Evolutionary conservation across 2,888 invertebrate species (phyloP), one percentile per base, ranked within the genome.

Genomic region (Gandaritis pyraliata): DNA sequence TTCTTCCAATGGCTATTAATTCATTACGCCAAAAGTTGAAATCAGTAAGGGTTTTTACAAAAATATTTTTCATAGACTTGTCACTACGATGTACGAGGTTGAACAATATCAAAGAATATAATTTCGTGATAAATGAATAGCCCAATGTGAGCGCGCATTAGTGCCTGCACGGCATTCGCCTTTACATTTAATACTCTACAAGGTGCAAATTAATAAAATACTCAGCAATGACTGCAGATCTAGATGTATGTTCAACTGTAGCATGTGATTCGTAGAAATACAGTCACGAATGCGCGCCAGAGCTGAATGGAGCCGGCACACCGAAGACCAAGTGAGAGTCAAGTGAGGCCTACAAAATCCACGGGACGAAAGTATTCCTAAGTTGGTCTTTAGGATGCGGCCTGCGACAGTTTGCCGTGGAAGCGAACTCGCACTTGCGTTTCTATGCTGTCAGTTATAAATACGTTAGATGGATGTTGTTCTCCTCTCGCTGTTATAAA

Each of bases 121-220:
- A 48, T 58, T 63, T 56, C 51, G 54, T 64, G 59, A 64, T 64
- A 59, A 59, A 64, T 64, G 58, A 59, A 59, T 64, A 59, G 63
- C 63, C 63, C 63, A 48, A 46, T 45, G 56, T 47, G 39, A 38
- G 51, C 63, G 55, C 47, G 63, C 59, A 56, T 46, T 55, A 43
- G 58, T 59, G 59, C 52, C 55, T 56, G 52, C 16, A 33, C n/a
- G 15, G 29, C 29, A 33, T 50, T 50, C 1, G 7, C n/a, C 8
- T 50, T 10, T 23, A 29, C 4, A 50, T 50, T 38, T 39, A 18
- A 12, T n/a, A n/a, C 36, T 48, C 15, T 33, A 4, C 15, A 48
- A 33, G n/a, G 7, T n/a, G n/a, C 12, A 10, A n/a, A 47, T 47
- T 13, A 30, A 16, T 16, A 18, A 23, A 2, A 38, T 6, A 16